Base-by-base conservation (phyloP, 2,797 vertebrate genomes). In the Botia kubotai region DNA sequence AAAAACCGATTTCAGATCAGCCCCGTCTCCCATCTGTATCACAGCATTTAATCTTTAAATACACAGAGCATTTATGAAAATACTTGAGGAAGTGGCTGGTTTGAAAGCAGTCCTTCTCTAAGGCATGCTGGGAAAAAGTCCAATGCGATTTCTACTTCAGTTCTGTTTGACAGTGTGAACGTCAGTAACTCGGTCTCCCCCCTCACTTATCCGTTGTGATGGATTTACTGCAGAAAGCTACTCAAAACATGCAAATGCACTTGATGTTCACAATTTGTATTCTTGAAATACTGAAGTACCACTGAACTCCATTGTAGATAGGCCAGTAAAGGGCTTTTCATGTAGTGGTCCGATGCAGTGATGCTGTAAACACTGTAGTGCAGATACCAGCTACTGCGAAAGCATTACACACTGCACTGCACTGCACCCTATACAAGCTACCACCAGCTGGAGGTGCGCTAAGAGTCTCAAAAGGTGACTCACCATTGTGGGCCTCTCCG, bases 401-500 rank as follows among this genome's bases (percentile, higher is more conserved):
- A 50, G 11, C 53, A 50, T 72, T 63, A 69, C 50, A 67, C 46
- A 29, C 29, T 29, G 29, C 29, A 81, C 33, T 52, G n/a, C n/a
- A n/a, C n/a, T n/a, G n/a, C n/a, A 53, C 19, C 19, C 39, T 21
- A 52, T 60, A 21, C 67, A 12, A 23, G 16, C 58, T 53, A 5
- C 52, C 63, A 46, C 69, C 79, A 10, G 2, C 52, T 29, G 29
- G 29, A 29, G 29, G 2, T 29, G 29, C 4, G 29, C 4, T 29
- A n/a, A 11, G 13, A 67, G 33, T 21, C 17, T 29, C 14, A 70
- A 19, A 71, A 74, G 81, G 10, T 57, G n/a, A 70, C 17, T 96
- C 91, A 99, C 98, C 97, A 63, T 99, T 99, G 87, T 99, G 98
- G 6, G 98, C 92, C 73, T 99, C 98, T 82, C 98, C 98, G 0